Evolutionary conservation across 1,140 invertebrate genomes (phyloP), one percentile per base, ranked within the genome.

Genomic region (Atta colombica): DNA sequence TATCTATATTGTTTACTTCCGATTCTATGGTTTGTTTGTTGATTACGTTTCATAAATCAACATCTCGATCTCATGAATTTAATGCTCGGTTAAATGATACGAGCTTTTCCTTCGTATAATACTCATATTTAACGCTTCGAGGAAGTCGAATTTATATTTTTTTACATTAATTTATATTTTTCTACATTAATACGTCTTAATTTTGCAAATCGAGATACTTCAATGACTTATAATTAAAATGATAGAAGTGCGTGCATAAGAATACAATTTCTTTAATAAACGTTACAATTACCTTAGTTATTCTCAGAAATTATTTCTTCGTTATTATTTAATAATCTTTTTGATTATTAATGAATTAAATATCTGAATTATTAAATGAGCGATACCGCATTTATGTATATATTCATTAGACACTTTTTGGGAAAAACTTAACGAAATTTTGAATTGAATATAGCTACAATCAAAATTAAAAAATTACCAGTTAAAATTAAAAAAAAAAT

Each of bases 21-120:
- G 68, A 84, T 84, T 84, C 69, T 25, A 7, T n/a, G n/a, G 31
- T 10, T 21, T 58, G 7, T 16, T 18, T 55, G 31, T 60, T 82
- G 45, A 84, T 75, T 84, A 74, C 69, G 39, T 71, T 68, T 8
- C 58, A 39, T 69, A 31, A 78, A 51, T 78, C 28, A 80, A 80
- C 49, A 68, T 45, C 16, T 84, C n/a, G 31, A 74, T 84, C 55
- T 84, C n/a, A 51, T 84, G 55, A 84, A 63, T 84, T 84, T 74
- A 80, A 68, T 58, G 28, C 14, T 53, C 14, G 49, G 53, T 68
- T 68, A 72, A 51, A 18, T 51, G n/a, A 63, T 28, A 31, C 0
- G 18, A 8, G 49, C 2, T 53, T 81, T n/a, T 61, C 4, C 14
- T 53, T 18, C 39, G 7, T 60, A 31, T 60, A 45, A 72, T n/a